A percentile compares a stretch with the other conserved stretches of the same genome.
Conservation (phyloP, 2,797 vertebrate genomes). For the Muscicapa comitata region DNA sequence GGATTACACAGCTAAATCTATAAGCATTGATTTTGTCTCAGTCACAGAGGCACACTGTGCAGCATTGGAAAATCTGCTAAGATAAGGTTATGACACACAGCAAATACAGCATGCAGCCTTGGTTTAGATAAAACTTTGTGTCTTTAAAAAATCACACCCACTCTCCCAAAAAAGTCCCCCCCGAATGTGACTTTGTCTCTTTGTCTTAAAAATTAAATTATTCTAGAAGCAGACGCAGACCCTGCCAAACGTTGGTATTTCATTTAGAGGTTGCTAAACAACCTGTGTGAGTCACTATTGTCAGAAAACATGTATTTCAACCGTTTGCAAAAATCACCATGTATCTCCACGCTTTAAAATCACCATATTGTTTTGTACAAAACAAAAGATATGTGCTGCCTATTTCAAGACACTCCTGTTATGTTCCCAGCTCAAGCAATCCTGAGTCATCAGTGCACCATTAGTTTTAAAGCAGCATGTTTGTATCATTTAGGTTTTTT, state of each 20-base stretch:
- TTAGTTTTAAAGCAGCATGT: slow-evolving; percentile 48
- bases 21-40: slow-evolving; percentile 83
- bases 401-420: slow-evolving; percentile 22
- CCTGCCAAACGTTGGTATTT: neutral
- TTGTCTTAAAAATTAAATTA: neutral
- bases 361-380: neutral
- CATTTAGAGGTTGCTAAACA: neutral
- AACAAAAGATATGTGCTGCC: neutral
- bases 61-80: slow-evolving; percentile 65
- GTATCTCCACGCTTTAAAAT: slow-evolving; percentile 37
- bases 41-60: slow-evolving; percentile 72
- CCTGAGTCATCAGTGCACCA: neutral
- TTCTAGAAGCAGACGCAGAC: neutral
- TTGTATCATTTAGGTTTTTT: neutral
- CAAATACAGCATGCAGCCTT: slow-evolving; percentile 15
- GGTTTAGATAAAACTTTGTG: slow-evolving; percentile 30
- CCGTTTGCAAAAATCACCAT: slow-evolving; percentile 30
- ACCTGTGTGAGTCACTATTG: neutral
- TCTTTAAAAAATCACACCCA: neutral
- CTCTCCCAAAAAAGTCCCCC: fast-evolving
- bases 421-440: neutral
- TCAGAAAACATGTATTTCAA: neutral
- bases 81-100: slow-evolving; percentile 71
- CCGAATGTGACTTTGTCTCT: neutral
- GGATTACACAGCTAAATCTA: slow-evolving; percentile 83